Evolutionary conservation across 2,797 vertebrate genomes (phyloP), one percentile per base, ranked within the genome.

Genomic region (Rhodeus uyekii): DNA sequence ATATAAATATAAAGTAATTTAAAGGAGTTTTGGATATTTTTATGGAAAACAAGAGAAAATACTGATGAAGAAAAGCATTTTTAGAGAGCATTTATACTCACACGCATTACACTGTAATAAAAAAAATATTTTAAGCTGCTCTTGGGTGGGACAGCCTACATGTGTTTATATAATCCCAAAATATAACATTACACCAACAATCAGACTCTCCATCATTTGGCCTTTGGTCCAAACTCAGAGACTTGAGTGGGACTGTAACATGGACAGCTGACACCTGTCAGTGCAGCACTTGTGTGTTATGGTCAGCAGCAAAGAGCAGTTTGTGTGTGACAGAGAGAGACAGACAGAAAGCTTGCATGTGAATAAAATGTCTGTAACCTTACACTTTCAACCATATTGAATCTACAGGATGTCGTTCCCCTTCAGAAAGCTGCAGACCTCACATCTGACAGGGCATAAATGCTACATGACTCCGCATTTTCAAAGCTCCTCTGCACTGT

Each of bases 231-330:
- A 76, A 75, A 82, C 63, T 85, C 50, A 67, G 50, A 75, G 69
- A 78, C 67, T 83, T 42, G 61, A 46, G 72, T 55, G 19, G 71
- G 32, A 42, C 58, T 67, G 27, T 14, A 55, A 10, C 64, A 80
- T 8, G 75, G 78, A 87, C 89, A 90, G 81, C 86, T 88, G 87
- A 86, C 91, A 92, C 87, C 89, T 91, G 90, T 90, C 87, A 50
- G 50, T 50, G 55, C 73, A 74, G 78, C 42, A 76, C 67, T 71
- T 53, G 73, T 68, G 44, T 67, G 83, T 86, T 16, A 61, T 76
- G 27, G 19, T 77, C 29, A 48, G 58, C 12, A 63, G 39, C 58
- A 44, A 61, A 81, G 60, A 71, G 74, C 36, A 50, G 84, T 74
- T 83, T 60, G 60, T 44, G 53, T 71, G 68, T 46, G 27, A 32